A percentile compares a stretch with the other conserved stretches of the same genome.
Evolutionary conservation across 2,797 vertebrate species (phyloP).

Genomic region (Myripristis jacobus): DNA sequence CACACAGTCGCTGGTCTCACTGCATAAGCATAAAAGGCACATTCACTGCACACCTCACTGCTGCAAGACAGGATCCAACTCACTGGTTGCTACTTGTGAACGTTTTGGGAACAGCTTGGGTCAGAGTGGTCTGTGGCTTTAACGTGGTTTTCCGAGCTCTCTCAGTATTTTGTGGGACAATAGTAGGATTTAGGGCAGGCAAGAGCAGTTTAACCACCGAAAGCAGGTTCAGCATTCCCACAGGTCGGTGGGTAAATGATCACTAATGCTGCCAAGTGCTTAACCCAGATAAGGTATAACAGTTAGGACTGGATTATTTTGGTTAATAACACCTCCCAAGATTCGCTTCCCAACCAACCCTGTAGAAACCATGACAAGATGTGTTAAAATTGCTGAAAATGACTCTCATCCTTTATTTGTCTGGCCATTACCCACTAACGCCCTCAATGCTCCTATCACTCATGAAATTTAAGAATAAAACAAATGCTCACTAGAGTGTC

Average conservation of each 20-base stretch:
- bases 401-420: neutral
- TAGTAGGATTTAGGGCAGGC: conserved; percentile 47
- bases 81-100: conserved; percentile 25
- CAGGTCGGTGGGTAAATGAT: conserved; percentile 38
- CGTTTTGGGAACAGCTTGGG: conserved; percentile 27
- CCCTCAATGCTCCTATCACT: conserved; percentile 1
- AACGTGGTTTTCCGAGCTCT: conserved; percentile 49
- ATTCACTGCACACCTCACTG: conserved; percentile 10
- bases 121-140: conserved; percentile 12
- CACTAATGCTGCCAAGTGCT: conserved; percentile 29
- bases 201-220: neutral
- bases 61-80: conserved; percentile 12
- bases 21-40: neutral
- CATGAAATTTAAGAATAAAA: conserved; percentile 19
- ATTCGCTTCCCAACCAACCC: neutral
- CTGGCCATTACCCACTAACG: neutral
- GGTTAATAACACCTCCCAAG: conserved; percentile 8
- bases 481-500: conserved; percentile 11
- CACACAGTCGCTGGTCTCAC: neutral
- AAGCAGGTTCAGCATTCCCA: conserved; percentile 30
- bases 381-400: conserved; percentile 7
- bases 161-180: conserved; percentile 42
- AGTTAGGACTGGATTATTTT: conserved; percentile 1
- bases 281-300: conserved; percentile 49
- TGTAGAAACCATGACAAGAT: conserved; percentile 10